These are phyloP conservation scores for Matsumurasca onukii DNA, from an alignment of 1,140 invertebrate species.

Conservation along the genomic window DNA sequence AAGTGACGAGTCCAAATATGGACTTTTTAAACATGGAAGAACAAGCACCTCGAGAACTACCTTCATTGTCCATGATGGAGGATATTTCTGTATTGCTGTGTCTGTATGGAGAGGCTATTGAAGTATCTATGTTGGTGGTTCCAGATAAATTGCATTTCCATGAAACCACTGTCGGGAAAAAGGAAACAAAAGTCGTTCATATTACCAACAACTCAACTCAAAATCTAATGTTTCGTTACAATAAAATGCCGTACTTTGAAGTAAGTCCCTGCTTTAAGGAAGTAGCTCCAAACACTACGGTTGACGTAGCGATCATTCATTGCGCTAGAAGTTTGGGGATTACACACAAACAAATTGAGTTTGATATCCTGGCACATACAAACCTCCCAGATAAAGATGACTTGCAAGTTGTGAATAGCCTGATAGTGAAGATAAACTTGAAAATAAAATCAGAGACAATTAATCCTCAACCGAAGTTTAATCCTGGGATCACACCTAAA, in stretches of 20 bases:
- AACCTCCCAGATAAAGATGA: neutral
- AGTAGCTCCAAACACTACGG: neutral
- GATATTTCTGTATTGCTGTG: neutral
- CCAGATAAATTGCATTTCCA: neutral
- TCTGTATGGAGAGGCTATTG: neutral
- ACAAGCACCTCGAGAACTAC: no score
- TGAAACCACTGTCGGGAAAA: neutral
- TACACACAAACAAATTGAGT: neutral
- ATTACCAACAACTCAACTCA: neutral
- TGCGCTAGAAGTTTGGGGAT: neutral
- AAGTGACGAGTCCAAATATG: no score
- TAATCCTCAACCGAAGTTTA: neutral
- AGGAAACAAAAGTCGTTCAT: neutral
- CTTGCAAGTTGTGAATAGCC: neutral
- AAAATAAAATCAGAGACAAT: slow-evolving; percentile 1
- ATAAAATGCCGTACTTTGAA: neutral
- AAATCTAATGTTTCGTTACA: neutral
- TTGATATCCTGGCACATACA: neutral
- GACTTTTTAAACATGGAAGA: no score
- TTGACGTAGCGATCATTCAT: neutral
- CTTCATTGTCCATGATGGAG: neutral
- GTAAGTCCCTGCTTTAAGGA: neutral
- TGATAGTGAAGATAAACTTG: neutral
- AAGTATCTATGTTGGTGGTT: neutral
- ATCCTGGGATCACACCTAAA: neutral